Conservation (phyloP, 2,888 invertebrate genomes). For the Hololepta plana region DNA sequence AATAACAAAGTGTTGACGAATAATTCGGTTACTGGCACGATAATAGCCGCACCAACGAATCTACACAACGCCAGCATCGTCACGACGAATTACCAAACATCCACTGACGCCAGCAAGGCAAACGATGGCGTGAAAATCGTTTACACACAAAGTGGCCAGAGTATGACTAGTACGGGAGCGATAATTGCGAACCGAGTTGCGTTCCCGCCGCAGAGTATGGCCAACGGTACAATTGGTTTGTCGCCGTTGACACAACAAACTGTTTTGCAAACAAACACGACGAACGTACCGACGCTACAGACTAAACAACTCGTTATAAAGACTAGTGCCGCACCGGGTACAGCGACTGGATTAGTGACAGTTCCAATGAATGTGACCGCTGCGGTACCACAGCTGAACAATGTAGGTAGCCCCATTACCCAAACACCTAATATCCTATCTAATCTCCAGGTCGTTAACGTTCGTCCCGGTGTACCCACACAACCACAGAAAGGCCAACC, state of each 20-base stretch:
- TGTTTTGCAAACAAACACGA: conserved; percentile 33
- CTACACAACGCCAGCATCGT: conserved; percentile 6
- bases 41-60: conserved; percentile 12
- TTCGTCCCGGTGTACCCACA: conserved; percentile 55
- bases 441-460: conserved; percentile 74
- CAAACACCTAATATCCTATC: conserved; percentile 26
- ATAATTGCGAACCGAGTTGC: conserved; percentile 40
- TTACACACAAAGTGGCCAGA: conserved; percentile 32
- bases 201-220: conserved; percentile 43
- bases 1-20: conserved; percentile 21
- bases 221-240: conserved; percentile 52
- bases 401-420: conserved; percentile 27
- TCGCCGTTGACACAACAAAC: conserved; percentile 26
- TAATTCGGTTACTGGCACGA: conserved; percentile 15
- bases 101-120: conserved; percentile 22
- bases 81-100: too few relatives aligned
- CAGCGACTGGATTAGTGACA: conserved; percentile 37
- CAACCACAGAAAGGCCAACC: conserved; percentile 59
- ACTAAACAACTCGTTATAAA: conserved; percentile 26
- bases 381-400: conserved; percentile 30
- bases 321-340: conserved; percentile 22
- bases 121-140: conserved; percentile 37
- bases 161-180: conserved; percentile 26
- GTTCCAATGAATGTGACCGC: conserved; percentile 45
- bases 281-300: conserved; percentile 23